Evolutionary conservation across 1,140 invertebrate genomes (phyloP), one percentile per base, ranked within the genome.

Genomic region (Dendroctonus valens): DNA sequence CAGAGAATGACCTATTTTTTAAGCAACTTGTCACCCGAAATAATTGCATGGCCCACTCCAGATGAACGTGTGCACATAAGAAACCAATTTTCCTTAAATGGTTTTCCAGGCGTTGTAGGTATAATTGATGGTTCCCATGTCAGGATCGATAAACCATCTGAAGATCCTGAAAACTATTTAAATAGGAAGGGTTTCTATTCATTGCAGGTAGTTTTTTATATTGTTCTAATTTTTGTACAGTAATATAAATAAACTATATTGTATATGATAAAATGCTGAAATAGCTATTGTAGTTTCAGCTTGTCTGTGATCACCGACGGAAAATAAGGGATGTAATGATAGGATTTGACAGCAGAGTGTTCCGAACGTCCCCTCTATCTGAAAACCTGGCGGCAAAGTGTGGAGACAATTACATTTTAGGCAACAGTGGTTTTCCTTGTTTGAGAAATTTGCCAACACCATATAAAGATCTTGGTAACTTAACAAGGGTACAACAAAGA

Each of bases 51-150:
- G 69, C 74, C 73, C 63, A 68, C 62, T 44, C 8, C 67, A 52
- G 60, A 63, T 51, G 72, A 76, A 65, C 71, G 63, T 66, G n/a
- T 59, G 41, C 40, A 50, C 58, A 75, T 68, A 44, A 67, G 70
- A 55, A 40, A 39, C 11, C 64, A 73, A 69, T 75, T 74, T 66
- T 15, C 48, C 12, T 9, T 52, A 46, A 73, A 68, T 59, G 67
- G 55, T 7, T 73, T 77, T 69, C 70, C 70, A 2, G 69, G 61
- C 11, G 73, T 74, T 14, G 63, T 76, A 49, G 75, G 73, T 41
- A 62, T 60, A 5, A 64, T 75, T 8, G 74, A 76, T 73, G 73
- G 74, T 6, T 70, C 70, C 9, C 72, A 74, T 51, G 72, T 76
- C 8, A 59, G 65, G 12, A 75, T 75, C 8, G 63, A 65, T 53